These are phyloP conservation scores for Phortica variegata DNA, from an alignment of 1,140 invertebrate species.

Conservation along the genomic window DNA sequence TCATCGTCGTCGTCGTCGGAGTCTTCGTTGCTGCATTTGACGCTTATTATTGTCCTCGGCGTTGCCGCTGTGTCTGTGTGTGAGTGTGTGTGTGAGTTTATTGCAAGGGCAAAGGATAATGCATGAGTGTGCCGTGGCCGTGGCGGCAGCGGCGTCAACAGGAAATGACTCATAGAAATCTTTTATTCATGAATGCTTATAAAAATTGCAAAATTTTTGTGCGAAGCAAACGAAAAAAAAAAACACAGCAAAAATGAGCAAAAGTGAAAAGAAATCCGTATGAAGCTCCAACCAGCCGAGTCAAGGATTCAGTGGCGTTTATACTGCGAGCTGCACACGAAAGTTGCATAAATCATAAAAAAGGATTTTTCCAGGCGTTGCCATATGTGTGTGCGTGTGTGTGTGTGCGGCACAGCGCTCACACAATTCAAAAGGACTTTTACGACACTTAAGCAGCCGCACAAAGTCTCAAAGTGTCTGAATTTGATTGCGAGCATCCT, in stretches of 20 bases:
- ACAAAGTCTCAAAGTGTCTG: slow-evolving; percentile 37
- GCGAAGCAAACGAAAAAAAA: slow-evolving; percentile 18
- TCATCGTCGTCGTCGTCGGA: slow-evolving; percentile 21
- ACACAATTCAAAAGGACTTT: slow-evolving; percentile 31
- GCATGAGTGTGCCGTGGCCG: neutral
- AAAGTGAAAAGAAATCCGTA: slow-evolving; percentile 12
- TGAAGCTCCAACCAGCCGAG: slow-evolving; percentile 14
- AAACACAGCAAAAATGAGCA: slow-evolving; percentile 1
- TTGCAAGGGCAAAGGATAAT: neutral
- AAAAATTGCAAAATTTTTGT: slow-evolving; percentile 52
- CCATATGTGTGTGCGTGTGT: slow-evolving; percentile 6
- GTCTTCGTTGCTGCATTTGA: slow-evolving; percentile 37
- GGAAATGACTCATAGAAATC: slow-evolving; percentile 30
- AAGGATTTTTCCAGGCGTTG: slow-evolving; percentile 10
- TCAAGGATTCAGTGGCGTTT: slow-evolving; percentile 38
- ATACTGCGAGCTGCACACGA: slow-evolving; percentile 37
- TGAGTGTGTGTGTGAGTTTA: neutral
- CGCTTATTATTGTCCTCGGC: slow-evolving; percentile 50
- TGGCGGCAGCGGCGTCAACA: slow-evolving; percentile 1
- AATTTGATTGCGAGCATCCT: slow-evolving; percentile 45
- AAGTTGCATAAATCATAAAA: slow-evolving; percentile 55
- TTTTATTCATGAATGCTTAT: slow-evolving; percentile 50
- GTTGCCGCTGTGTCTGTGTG: slow-evolving; percentile 25
- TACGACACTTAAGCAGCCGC: slow-evolving; percentile 46
- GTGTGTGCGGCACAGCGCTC: slow-evolving; percentile 18